Conservation (phyloP, 1,140 invertebrate species). For the Macrocentrus cingulum region DNA sequence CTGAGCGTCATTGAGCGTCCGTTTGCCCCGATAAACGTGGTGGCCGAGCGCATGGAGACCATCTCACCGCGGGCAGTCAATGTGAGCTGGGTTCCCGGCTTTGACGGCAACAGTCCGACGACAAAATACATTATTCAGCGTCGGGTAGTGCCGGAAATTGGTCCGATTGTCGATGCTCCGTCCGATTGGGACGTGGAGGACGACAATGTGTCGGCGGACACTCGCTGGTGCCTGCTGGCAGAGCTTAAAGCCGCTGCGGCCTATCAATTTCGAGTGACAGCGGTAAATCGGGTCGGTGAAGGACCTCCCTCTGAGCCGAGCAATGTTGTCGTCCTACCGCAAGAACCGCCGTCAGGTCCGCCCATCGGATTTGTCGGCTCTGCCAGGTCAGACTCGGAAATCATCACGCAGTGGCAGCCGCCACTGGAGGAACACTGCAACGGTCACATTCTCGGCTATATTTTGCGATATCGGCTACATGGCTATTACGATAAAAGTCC, state of each 20-base stretch:
- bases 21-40: conserved; percentile 84
- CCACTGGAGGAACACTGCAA: conserved; percentile 91
- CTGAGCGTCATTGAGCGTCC: conserved; percentile 92
- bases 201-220: conserved; percentile 79
- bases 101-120: conserved; percentile 95
- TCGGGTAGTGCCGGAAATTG: conserved; percentile 81
- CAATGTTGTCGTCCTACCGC: conserved; percentile 83
- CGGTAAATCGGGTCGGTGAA: conserved; percentile 93
- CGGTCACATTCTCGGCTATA: conserved; percentile 91
- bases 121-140: conserved; percentile 92
- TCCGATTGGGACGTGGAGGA: conserved; percentile 87
- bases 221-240: conserved; percentile 77
- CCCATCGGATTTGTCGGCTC: conserved; percentile 89
- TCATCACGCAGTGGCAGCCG: conserved; percentile 97
- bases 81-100: conserved; percentile 91
- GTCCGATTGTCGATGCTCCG: conserved; percentile 76
- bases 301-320: conserved; percentile 87
- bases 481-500: conserved; percentile 85
- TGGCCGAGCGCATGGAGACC: conserved; percentile 67
- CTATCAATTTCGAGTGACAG: conserved; percentile 94
- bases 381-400: conserved; percentile 88
- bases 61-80: conserved; percentile 72
- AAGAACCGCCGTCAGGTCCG: conserved; percentile 90
- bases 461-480: conserved; percentile 85
- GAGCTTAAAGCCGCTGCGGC: conserved; percentile 91